phyloP scores from a whole-genome alignment of 2,113 vertebrate species.

The Isurus oxyrinchus region DNA sequence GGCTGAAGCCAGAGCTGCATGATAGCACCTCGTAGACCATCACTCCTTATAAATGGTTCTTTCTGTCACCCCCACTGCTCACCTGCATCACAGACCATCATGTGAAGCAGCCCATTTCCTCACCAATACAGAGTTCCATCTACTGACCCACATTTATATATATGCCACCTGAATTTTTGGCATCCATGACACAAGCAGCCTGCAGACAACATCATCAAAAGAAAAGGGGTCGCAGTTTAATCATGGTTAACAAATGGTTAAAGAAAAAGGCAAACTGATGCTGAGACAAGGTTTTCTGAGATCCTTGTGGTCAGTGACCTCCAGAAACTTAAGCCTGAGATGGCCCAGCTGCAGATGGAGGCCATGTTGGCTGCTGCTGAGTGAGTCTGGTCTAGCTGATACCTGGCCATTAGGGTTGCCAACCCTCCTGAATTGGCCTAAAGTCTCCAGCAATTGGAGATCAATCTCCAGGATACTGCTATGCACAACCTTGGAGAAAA shows the following conservation, averaged over 20 bases:
- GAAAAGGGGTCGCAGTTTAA: neutral
- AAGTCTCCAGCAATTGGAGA: no score
- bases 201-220: neutral
- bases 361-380: neutral
- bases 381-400: neutral
- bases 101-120: neutral
- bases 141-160: neutral
- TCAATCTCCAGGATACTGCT: no score
- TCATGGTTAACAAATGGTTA: neutral
- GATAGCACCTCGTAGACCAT: neutral
- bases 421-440: no score
- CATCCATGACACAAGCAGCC: neutral
- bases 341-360: neutral
- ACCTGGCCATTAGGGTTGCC: no score
- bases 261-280: neutral
- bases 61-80: neutral
- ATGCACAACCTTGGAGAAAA: no score
- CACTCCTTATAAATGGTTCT: neutral
- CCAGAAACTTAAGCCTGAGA: neutral
- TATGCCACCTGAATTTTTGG: neutral
- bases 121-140: neutral
- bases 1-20: neutral
- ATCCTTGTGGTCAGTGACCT: neutral
- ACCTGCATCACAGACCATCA: neutral
- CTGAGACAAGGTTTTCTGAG: neutral